These are phyloP conservation scores for Phataginus tetradactyla DNA, from an alignment of 2,797 vertebrate genomes.

Conservation along the genomic window DNA sequence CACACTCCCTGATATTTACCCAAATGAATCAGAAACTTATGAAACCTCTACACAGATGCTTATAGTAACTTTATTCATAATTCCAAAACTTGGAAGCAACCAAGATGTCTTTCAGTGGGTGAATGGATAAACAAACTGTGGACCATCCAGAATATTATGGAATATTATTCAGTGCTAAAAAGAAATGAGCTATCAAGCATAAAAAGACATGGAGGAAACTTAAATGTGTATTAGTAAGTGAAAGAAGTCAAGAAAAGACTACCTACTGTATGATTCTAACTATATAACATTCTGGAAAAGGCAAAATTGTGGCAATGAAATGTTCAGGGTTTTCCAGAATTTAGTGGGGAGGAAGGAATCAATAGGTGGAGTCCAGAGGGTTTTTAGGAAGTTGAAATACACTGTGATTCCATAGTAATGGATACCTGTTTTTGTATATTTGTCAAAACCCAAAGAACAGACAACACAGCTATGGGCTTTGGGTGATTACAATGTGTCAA, in stretches of 20 bases:
- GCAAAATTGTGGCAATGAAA: neutral
- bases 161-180: neutral
- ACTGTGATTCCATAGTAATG: neutral
- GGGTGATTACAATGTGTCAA: neutral
- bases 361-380: neutral
- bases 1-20: neutral
- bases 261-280: neutral
- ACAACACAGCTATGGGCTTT: neutral
- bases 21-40: neutral
- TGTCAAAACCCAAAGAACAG: neutral
- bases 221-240: neutral
- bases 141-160: neutral
- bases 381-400: neutral
- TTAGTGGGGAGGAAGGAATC: neutral
- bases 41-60: neutral
- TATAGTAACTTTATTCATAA: neutral
- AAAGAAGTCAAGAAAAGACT: neutral
- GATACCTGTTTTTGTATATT: rapidly evolving
- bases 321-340: neutral
- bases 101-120: neutral
- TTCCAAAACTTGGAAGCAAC: neutral
- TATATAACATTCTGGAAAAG: neutral
- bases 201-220: neutral
- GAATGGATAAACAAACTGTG: neutral
- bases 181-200: neutral